A percentile compares a stretch with the other conserved stretches of the same genome.
Evolutionary conservation across 2,113 vertebrate genomes (phyloP).

Genomic region (Nansenia antarctica): DNA sequence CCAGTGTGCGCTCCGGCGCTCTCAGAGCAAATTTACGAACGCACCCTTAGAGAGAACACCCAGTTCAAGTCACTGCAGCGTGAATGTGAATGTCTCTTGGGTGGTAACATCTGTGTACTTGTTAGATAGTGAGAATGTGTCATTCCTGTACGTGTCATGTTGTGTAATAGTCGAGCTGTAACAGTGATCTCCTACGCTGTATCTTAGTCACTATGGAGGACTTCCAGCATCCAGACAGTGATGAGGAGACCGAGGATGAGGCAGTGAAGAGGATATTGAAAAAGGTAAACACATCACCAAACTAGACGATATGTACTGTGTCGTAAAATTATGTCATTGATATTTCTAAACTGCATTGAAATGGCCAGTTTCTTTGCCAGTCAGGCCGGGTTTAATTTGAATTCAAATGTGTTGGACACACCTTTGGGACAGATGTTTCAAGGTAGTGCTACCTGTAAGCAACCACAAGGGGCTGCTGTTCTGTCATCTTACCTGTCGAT

Average conservation of each 20-base stretch:
- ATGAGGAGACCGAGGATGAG: slow-evolving; percentile 91
- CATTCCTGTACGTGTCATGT: not conserved
- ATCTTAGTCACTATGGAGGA: slow-evolving; percentile 82
- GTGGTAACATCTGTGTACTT: slow-evolving; percentile 10
- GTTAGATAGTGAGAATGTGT: not conserved
- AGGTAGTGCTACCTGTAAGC: not conserved
- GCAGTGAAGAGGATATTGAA: slow-evolving; percentile 83
- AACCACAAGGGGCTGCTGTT: slow-evolving; percentile 62
- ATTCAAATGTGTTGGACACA: too few relatives aligned
- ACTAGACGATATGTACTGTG: not conserved
- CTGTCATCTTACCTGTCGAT: slow-evolving; percentile 31
- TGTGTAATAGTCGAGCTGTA: not conserved
- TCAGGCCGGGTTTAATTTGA: too few relatives aligned
- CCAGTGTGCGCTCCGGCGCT: too few relatives aligned
- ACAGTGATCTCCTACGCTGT: not conserved
- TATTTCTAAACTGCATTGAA: too few relatives aligned
- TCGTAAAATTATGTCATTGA: not conserved
- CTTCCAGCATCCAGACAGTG: slow-evolving; percentile 83
- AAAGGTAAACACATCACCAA: slow-evolving; percentile 72
- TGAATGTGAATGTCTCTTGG: slow-evolving; percentile 9
- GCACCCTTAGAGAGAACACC: not conserved
- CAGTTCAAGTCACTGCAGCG: not conserved
- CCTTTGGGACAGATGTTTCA: not conserved
- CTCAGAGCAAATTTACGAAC: too few relatives aligned
- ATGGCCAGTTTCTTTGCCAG: too few relatives aligned